Evolutionary conservation across 2,888 invertebrate genomes (phyloP).

Genomic region (Hipparchia sbordonii): DNA sequence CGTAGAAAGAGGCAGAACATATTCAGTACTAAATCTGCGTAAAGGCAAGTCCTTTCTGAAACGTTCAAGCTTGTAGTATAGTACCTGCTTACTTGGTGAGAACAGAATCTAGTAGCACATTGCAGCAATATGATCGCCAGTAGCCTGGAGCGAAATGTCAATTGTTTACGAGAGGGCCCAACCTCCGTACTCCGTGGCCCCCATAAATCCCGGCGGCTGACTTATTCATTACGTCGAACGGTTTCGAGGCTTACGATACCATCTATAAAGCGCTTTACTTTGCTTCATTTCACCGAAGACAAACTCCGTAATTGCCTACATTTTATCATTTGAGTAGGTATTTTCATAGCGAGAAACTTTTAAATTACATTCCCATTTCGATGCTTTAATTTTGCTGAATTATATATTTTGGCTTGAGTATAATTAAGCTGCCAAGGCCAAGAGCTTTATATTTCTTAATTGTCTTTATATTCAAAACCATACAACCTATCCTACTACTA

Average conservation of each 20-base stretch:
- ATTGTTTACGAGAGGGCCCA: conserved; percentile 30
- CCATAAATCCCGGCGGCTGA: conserved; percentile 35
- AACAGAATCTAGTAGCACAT: not conserved
- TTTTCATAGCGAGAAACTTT: not conserved
- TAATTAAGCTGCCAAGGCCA: not conserved
- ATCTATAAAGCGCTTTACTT: conserved; percentile 20
- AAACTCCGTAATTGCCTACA: conserved; percentile 12
- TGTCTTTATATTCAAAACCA: too few species aligned
- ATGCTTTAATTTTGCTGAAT: not conserved
- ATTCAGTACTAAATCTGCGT: too few species aligned
- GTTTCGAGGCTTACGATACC: conserved; percentile 15
- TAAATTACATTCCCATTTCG: not conserved
- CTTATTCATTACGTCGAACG: conserved; percentile 34
- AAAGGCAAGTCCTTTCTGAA: too few species aligned
- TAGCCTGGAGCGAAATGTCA: conserved; percentile 13
- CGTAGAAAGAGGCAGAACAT: too few species aligned
- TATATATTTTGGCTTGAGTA: not conserved
- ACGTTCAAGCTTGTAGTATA: too few species aligned
- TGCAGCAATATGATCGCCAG: not conserved
- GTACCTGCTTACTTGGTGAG: too few species aligned
- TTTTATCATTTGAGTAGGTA: conserved; percentile 5
- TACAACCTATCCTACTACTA: too few species aligned
- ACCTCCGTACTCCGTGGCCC: conserved; percentile 18
- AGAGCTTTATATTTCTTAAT: too few species aligned
- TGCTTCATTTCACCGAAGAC: conserved; percentile 9